Evolutionary conservation across 2,797 vertebrate genomes (phyloP).

Genomic region (Decapterus maruadsi): DNA sequence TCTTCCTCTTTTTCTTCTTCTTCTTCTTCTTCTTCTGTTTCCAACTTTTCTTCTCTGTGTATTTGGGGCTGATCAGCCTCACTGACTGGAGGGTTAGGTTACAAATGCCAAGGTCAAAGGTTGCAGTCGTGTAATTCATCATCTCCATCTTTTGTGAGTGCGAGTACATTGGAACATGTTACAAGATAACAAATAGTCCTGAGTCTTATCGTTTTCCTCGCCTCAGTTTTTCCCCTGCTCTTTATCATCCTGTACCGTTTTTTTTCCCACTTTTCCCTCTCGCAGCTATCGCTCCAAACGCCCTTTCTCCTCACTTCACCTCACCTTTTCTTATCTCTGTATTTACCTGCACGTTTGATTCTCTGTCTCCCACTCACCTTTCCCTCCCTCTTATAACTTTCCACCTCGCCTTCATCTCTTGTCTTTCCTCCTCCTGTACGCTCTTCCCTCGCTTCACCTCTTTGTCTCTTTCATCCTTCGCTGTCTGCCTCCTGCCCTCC

Average conservation of each 20-base stretch:
- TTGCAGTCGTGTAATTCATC: constrained; percentile 64
- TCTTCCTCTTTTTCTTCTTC: neutral
- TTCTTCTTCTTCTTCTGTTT: constrained; percentile 15
- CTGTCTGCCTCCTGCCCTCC: constrained; percentile 5
- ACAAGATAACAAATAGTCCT: constrained; percentile 52
- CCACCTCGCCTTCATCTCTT: constrained; percentile 15
- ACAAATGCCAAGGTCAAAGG: constrained; percentile 64
- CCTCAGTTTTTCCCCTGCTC: constrained; percentile 43
- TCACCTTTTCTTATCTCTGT: constrained; percentile 36
- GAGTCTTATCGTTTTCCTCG: constrained; percentile 46
- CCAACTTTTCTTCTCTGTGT: constrained; percentile 23
- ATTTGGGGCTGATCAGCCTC: constrained; percentile 23
- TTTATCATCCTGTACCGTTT: constrained; percentile 43
- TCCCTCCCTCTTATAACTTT: constrained; percentile 28
- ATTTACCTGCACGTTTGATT: constrained; percentile 35
- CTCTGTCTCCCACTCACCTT: constrained; percentile 31
- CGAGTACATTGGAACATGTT: constrained; percentile 35
- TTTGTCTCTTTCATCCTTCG: constrained; percentile 36
- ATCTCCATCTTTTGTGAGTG: constrained; percentile 41
- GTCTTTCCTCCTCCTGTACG: constrained; percentile 5
- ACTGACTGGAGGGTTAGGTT: constrained; percentile 39
- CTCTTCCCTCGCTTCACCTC: constrained; percentile 13
- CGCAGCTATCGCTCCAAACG: constrained; percentile 23
- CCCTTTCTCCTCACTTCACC: constrained; percentile 54
- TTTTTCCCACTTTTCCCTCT: constrained; percentile 17